Base-by-base conservation (phyloP, 2,888 invertebrate genomes). In the Synergus umbraculus region DNA sequence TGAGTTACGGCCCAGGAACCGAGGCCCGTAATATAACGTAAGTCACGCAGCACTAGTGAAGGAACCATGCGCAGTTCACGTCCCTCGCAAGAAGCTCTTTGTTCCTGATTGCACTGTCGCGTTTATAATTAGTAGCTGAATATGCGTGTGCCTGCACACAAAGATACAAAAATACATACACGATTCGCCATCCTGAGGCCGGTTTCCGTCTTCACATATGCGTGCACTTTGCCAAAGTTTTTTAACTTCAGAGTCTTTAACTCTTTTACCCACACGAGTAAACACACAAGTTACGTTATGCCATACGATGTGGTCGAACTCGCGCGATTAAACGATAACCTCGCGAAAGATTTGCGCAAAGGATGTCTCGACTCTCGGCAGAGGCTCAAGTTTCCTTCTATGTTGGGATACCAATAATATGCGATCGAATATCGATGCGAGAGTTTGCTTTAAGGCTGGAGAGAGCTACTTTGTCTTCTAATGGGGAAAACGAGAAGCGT, bases 91-190 rank as follows among this genome's bases (percentile, higher is more conserved):
- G 82, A 78, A 83, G 79, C 83, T 84, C 87, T 88, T 88, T 88
- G 84, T 87, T 89, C 86, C 83, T 86, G 86, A 87, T 89, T 87
- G 88, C 84, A 83, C 86, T 86, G 88, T 88, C 87, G 88, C 83
- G 86, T 85, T 88, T 85, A 88, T 88, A 89, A 89, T 89, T 89
- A 88, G 88, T 82, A 83, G 84, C 85, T 85, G 86, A 82, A 78
- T 79, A 81, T 83, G 82, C 76, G 76, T 63, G 76, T 43, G 77
- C 29, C 22, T 49, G 29, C 13, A 67, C n/a, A 80, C 77, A 80
- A 80, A 79, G 78, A 79, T 81, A 81, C 79, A 81, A 76, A 82
- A 79, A 69, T 77, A 81, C 69, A 76, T 46, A 49, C 79, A 64
- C 49, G 65, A 73, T 78, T 22, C 58, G n/a, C 18, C 43, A 29